Percentiles rank a stretch among this genome's conserved stretches.
phyloP scores from a whole-genome alignment of 2,888 invertebrate species.

The Zaprionus bogoriensis region DNA sequence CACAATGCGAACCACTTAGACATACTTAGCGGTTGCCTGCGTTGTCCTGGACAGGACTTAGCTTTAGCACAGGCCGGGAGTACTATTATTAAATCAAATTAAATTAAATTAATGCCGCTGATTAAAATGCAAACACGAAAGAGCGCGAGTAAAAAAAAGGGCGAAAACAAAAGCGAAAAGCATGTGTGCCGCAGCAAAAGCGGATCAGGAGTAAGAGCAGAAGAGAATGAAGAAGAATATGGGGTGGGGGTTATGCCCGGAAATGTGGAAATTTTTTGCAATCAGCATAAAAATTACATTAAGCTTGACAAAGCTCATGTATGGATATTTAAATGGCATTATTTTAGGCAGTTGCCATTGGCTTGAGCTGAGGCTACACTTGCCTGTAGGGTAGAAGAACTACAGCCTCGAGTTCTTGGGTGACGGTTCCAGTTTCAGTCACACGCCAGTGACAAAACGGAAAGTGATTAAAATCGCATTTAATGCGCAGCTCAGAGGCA shows the following conservation, averaged over 20 bases:
- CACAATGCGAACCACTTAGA: slow-evolving; percentile 65
- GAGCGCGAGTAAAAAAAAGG: slow-evolving; percentile 22
- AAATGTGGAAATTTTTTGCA: slow-evolving; percentile 76
- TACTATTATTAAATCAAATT: slow-evolving; percentile 75
- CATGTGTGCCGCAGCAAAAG: slow-evolving; percentile 46
- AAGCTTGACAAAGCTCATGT: slow-evolving; percentile 29
- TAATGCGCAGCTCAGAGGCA: slow-evolving; percentile 61
- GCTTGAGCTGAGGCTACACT: no score
- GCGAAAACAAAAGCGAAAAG: background rate
- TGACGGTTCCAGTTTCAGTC: slow-evolving; percentile 20
- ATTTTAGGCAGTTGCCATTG: slow-evolving; percentile 44
- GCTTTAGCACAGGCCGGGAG: slow-evolving; percentile 19
- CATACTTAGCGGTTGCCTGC: slow-evolving; percentile 54
- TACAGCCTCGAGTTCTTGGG: no score
- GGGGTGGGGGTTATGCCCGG: no score
- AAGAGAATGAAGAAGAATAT: background rate
- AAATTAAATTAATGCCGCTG: slow-evolving; percentile 75
- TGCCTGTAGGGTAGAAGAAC: no score
- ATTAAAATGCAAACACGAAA: slow-evolving; percentile 68
- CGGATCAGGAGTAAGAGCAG: slow-evolving; percentile 15
- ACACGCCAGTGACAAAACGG: slow-evolving; percentile 64
- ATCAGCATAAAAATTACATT: slow-evolving; percentile 78
- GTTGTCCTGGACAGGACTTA: slow-evolving; percentile 10
- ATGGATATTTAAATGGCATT: slow-evolving; percentile 70
- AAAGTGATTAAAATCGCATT: slow-evolving; percentile 79